Percentiles rank a stretch among this genome's conserved stretches.
Evolutionary conservation across 2,888 invertebrate species (phyloP).

Genomic region (Microplitis deprimator): DNA sequence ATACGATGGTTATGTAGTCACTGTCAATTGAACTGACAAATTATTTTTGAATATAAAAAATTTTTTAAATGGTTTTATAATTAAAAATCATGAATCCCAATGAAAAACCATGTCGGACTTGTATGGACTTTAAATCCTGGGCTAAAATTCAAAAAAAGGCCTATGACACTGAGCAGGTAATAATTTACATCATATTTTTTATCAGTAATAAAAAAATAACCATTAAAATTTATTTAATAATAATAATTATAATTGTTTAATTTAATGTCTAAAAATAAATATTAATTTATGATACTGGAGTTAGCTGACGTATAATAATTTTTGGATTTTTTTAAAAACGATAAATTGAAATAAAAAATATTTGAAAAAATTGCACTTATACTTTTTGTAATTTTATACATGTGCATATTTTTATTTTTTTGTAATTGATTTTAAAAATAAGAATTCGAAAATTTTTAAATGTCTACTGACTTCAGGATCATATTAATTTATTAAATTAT

Average conservation of each 20-base stretch:
- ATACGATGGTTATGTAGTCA: neutral
- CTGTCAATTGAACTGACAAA: neutral
- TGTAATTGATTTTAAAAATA: no score
- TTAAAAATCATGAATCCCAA: slow-evolving; percentile 54
- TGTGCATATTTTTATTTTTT: no score
- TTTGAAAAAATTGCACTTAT: no score
- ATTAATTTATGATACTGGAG: neutral
- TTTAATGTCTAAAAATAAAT: slow-evolving; percentile 21
- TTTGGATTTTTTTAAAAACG: no score
- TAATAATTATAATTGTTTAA: neutral
- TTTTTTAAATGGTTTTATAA: neutral
- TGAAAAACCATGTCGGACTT: slow-evolving; percentile 78
- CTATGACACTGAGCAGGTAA: slow-evolving; percentile 65
- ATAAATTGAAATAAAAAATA: no score
- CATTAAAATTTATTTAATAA: neutral
- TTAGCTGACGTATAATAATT: no score
- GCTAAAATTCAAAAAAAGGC: slow-evolving; percentile 76
- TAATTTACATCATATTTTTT: neutral
- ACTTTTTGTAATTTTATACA: no score
- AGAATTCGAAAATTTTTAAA: no score
- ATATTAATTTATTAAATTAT: no score
- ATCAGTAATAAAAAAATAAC: neutral
- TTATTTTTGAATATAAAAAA: neutral
- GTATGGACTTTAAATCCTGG: slow-evolving; percentile 83
- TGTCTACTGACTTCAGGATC: no score